phyloP scores from a whole-genome alignment of 2,113 vertebrate genomes.

The Phrynosoma blainvillii region DNA sequence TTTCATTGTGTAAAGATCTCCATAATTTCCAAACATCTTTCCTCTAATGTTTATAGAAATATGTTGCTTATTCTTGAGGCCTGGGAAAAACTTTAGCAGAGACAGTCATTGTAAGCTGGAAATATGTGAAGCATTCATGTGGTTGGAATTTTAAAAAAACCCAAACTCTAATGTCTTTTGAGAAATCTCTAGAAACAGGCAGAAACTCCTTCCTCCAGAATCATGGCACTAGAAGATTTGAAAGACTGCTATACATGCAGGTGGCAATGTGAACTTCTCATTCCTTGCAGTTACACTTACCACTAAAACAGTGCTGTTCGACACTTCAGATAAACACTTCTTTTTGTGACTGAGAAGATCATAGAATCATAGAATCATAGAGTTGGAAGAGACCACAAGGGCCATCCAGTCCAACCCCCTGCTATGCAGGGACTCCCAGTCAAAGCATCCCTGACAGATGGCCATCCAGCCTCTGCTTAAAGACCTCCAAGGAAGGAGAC shows the following conservation, averaged over 20 bases:
- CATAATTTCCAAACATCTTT: background rate
- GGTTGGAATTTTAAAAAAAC: no score
- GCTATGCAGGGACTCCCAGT: no score
- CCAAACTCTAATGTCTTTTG: conserved; percentile 23
- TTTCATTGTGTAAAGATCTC: background rate
- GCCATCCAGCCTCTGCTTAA: no score
- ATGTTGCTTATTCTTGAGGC: background rate
- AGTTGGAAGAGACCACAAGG: no score
- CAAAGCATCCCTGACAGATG: no score
- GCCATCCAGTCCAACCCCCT: no score
- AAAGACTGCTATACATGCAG: background rate
- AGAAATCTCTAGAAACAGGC: conserved; percentile 14
- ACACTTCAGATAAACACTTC: conserved; percentile 1
- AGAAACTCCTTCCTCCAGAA: background rate
- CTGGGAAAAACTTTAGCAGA: background rate
- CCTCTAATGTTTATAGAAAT: background rate
- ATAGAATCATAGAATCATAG: no score
- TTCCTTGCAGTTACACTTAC: conserved; percentile 15
- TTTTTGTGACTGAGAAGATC: conserved; percentile 43
- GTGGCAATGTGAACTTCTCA: background rate
- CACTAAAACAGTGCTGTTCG: conserved; percentile 22
- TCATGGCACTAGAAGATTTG: background rate
- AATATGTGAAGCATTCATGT: no score
- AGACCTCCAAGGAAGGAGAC: no score
- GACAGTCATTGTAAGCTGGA: no score